Percentiles rank a stretch among this genome's conserved stretches.
Conservation (phyloP, 2,113 vertebrate genomes). For the Sminthopsis crassicaudata region DNA sequence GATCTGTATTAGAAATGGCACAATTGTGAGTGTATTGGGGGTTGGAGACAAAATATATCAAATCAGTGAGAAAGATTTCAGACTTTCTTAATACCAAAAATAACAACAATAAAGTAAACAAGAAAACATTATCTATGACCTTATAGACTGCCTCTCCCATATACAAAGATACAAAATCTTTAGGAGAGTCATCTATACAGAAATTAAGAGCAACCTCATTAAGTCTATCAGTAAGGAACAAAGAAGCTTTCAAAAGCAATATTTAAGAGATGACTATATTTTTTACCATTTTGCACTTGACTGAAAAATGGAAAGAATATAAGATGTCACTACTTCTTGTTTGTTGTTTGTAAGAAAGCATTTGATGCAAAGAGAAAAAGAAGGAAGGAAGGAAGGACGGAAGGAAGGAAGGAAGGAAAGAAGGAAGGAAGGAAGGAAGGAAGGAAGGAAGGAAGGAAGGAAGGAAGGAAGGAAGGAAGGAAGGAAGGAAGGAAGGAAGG, state of each 20-base stretch:
- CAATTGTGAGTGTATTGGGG: background rate
- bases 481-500: too few species aligned
- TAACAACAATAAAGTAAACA: background rate
- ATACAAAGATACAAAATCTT: background rate
- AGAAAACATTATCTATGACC: background rate
- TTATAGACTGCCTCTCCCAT: background rate
- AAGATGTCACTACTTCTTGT: background rate
- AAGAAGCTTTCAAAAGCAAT: background rate
- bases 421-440: too few species aligned
- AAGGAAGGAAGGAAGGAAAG: background rate
- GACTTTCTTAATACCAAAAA: background rate
- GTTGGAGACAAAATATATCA: background rate
- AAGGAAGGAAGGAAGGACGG: background rate
- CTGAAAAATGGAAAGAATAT: background rate
- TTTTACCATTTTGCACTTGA: background rate
- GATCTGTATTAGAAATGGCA: background rate
- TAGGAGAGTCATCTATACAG: background rate
- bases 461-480: too few species aligned
- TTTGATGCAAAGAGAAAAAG: background rate
- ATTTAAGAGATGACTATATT: background rate
- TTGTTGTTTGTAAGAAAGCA: background rate
- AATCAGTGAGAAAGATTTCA: background rate
- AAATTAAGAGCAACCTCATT: background rate
- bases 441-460: too few species aligned
- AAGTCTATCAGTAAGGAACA: background rate